Conservation (phyloP, 2,888 invertebrate species). For the Allacma fusca region DNA sequence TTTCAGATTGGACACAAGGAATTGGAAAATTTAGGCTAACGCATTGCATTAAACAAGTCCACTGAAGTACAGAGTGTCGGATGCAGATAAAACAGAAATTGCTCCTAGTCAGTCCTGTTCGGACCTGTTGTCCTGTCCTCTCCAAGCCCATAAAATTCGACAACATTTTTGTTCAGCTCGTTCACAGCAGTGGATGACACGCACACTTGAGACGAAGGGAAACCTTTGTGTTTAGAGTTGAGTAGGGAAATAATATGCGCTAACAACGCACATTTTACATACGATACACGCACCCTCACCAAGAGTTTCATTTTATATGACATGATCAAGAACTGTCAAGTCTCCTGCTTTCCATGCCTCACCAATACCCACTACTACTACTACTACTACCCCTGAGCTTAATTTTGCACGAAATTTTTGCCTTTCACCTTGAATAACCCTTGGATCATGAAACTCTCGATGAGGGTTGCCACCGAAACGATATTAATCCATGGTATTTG, state of each 20-base stretch:
- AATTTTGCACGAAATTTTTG: neutral
- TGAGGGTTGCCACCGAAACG: too few relatives aligned
- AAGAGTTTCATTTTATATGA: too few relatives aligned
- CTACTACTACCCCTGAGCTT: neutral
- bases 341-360: too few relatives aligned
- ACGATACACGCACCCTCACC: too few relatives aligned
- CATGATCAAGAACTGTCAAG: too few relatives aligned
- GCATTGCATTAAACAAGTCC: neutral
- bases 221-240: too few relatives aligned
- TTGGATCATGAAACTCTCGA: neutral
- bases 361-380: neutral
- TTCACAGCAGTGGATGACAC: neutral
- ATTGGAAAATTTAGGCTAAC: neutral
- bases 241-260: too few relatives aligned
- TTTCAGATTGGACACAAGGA: neutral
- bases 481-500: too few relatives aligned
- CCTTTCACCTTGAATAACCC: constrained; percentile 17
- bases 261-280: too few relatives aligned
- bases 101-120: constrained; percentile 10
- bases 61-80: neutral
- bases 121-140: neutral
- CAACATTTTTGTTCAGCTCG: neutral
- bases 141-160: constrained; percentile 18
- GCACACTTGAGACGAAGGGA: neutral
- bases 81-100: constrained; percentile 13